Base-by-base conservation (phyloP, 2,113 vertebrate genomes). In the Brachypteracias leptosomus region DNA sequence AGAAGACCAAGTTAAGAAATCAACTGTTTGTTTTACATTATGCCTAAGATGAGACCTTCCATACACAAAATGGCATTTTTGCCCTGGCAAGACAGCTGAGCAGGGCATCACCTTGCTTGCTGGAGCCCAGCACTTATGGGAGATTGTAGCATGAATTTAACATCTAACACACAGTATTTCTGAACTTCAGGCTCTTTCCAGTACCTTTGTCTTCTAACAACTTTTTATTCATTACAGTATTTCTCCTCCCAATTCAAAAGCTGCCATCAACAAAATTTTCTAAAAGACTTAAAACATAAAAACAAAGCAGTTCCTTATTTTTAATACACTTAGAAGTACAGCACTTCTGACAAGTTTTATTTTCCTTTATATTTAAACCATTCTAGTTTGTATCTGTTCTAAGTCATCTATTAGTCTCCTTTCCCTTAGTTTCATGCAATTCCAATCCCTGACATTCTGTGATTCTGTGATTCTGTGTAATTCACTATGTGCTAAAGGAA, bases 301-400 rank as follows among this genome's bases (percentile, higher is more conserved):
- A 84, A 63, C 26, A 42, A 90, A 85, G 20, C 7, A 70, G 8
- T 42, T 4, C 4, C 14, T 10, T 70, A 22, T 77, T 95, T 93
- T 83, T 88, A 90, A 74, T 59, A 66, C 16, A 29, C 44, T 88
- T 74, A 78, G 38, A 91, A 78, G 24, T 78, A 67, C 5, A 72
- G 71, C 26, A 77, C n/a, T 55, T 67, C 31, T 80, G 36, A 88
- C 82, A 92, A n/a, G 24, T 88, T 94, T 88, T 86, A 58, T 86
- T 92, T 93, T 90, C 26, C 59, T 80, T 88, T 84, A 47, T 19
- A 63, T 29, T 90, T 84, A 74, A 93, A 79, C 9, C 54, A 65
- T 58, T 74, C n/a, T 81, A 67, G 65, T 71, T 81, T 74, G 9
- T 59, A 85, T 26, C 38, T 72, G 4, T 51, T 59, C 24, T 49